Conservation (phyloP, 2,113 vertebrate species). For the Atlantisia rogersi region DNA sequence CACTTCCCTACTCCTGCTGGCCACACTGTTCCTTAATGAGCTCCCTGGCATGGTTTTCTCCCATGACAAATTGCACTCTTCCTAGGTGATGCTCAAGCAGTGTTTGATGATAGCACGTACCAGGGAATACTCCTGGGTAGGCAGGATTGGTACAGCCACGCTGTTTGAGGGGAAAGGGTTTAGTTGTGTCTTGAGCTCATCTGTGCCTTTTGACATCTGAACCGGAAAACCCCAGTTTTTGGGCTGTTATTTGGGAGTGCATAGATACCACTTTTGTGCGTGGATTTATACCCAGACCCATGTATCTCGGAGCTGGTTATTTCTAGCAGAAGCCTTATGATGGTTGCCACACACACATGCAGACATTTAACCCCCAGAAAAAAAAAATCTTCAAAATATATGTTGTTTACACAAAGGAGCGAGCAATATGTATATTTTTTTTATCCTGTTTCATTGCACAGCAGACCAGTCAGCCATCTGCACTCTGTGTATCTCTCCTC, state of each 20-base stretch:
- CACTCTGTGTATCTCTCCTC: not conserved
- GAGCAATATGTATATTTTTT: not conserved
- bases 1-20: too few species aligned
- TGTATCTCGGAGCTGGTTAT: not conserved
- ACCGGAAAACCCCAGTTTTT: not conserved
- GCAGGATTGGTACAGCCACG: not conserved
- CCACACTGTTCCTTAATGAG: not conserved
- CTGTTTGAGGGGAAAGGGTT: not conserved
- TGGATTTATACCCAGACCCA: not conserved
- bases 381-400: not conserved
- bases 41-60: not conserved
- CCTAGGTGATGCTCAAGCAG: not conserved
- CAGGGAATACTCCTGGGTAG: not conserved
- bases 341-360: not conserved
- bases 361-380: not conserved
- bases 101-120: not conserved
- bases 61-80: fast-evolving
- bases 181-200: not conserved
- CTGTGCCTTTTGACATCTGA: not conserved
- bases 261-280: not conserved
- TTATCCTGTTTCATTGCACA: not conserved
- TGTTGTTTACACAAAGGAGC: not conserved
- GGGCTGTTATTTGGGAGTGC: not conserved
- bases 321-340: not conserved
- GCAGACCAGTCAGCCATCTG: not conserved